These are phyloP conservation scores for Epinotia ramella DNA, from an alignment of 2,888 invertebrate genomes.

Conservation along the genomic window DNA sequence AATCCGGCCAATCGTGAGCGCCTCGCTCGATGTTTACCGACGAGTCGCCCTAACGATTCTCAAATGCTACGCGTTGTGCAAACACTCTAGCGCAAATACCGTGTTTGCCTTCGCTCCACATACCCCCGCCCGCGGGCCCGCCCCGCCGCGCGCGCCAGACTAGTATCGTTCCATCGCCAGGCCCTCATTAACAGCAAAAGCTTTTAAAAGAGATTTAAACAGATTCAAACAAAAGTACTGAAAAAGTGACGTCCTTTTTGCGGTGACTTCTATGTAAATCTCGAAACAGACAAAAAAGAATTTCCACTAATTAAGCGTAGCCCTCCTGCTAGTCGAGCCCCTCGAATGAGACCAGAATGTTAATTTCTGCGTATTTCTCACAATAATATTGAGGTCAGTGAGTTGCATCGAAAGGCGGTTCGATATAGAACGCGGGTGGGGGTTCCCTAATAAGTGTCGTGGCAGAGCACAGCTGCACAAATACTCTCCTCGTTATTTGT, in stretches of 20 bases:
- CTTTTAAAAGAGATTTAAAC: slow-evolving; percentile 80
- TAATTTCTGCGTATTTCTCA: slow-evolving; percentile 67
- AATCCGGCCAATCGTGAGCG: slow-evolving; percentile 77
- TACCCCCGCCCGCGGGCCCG: slow-evolving; percentile 50
- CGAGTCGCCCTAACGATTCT: slow-evolving; percentile 82
- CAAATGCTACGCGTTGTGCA: slow-evolving; percentile 81
- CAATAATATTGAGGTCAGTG: slow-evolving; percentile 65
- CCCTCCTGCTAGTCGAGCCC: slow-evolving; percentile 65
- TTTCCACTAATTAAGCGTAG: slow-evolving; percentile 77
- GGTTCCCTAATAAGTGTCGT: slow-evolving; percentile 54
- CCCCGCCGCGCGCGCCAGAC: slow-evolving; percentile 49
- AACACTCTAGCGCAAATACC: slow-evolving; percentile 77
- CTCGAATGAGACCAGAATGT: slow-evolving; percentile 70
- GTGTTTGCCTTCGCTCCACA: slow-evolving; percentile 59
- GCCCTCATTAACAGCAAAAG: slow-evolving; percentile 79
- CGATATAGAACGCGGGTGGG: slow-evolving; percentile 51
- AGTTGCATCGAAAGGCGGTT: slow-evolving; percentile 55
- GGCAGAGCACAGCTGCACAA: slow-evolving; percentile 72
- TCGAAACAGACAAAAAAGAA: slow-evolving; percentile 70
- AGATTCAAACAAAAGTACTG: slow-evolving; percentile 79
- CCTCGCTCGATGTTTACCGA: slow-evolving; percentile 76
- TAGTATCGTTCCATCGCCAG: slow-evolving; percentile 64
- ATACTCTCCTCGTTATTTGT: slow-evolving; percentile 76
- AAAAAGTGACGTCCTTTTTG: slow-evolving; percentile 79
- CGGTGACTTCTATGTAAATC: slow-evolving; percentile 80